Conservation (phyloP, 2,797 vertebrate species). For the Molossus alvarezi region DNA sequence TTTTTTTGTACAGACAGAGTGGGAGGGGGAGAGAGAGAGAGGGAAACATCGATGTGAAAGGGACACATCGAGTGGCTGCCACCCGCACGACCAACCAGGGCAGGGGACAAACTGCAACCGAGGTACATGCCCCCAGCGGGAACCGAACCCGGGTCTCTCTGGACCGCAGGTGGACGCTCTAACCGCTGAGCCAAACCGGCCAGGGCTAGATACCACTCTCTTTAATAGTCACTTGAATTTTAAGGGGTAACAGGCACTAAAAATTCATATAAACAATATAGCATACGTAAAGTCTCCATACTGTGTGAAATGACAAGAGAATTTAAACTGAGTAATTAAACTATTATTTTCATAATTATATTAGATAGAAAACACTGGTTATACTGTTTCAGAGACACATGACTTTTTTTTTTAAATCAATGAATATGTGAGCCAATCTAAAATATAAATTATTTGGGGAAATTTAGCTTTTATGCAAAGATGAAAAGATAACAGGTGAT, state of each 20-base stretch:
- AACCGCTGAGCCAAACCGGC: neutral
- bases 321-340: slow-evolving; percentile 48
- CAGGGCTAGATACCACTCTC: neutral
- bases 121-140: too few species aligned
- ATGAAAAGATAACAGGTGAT: slow-evolving; percentile 18
- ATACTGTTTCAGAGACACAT: neutral
- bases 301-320: neutral
- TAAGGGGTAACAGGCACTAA: slow-evolving; percentile 18
- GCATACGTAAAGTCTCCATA: slow-evolving; percentile 9
- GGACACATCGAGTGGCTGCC: too few species aligned
- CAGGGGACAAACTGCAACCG: too few species aligned
- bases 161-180: neutral
- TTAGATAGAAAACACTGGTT: neutral
- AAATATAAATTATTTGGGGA: slow-evolving; percentile 22
- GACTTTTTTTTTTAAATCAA: neutral
- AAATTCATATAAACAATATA: slow-evolving; percentile 31
- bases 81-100: too few species aligned
- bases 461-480: neutral
- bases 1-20: neutral
- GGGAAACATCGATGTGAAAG: neutral
- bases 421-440: neutral
- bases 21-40: neutral
- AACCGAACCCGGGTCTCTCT: too few species aligned
- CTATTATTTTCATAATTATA: slow-evolving; percentile 1
- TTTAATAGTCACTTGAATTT: neutral